A percentile compares a stretch with the other conserved stretches of the same genome.
Conservation (phyloP, 2,113 vertebrate species). For the Stigmatopora argus region DNA sequence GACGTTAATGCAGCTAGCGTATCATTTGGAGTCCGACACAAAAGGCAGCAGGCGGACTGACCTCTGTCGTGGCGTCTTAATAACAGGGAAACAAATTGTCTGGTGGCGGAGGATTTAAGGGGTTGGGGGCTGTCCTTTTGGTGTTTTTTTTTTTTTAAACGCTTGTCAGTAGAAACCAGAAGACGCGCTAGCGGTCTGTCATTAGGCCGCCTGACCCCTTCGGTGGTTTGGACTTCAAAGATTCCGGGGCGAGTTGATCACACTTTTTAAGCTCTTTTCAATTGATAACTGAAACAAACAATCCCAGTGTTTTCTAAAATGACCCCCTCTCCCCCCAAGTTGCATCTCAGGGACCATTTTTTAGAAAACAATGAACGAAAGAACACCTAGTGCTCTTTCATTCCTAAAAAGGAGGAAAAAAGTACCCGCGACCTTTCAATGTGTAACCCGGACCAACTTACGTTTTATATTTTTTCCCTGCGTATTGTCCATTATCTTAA, state of each 20-base stretch:
- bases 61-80: slow-evolving; percentile 49
- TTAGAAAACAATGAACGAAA: too few relatives aligned
- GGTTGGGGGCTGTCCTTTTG: slow-evolving; percentile 21
- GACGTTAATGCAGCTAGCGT: slow-evolving; percentile 15
- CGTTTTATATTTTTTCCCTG: not conserved
- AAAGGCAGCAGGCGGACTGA: slow-evolving; percentile 45
- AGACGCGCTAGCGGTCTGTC: slow-evolving; percentile 25
- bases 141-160: not conserved
- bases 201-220: slow-evolving; percentile 29
- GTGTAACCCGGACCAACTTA: not conserved
- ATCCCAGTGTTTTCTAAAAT: too few relatives aligned
- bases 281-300: too few relatives aligned
- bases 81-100: slow-evolving; percentile 52
- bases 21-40: slow-evolving; percentile 32
- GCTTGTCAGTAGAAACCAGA: slow-evolving; percentile 24
- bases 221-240: slow-evolving; percentile 23
- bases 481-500: not conserved
- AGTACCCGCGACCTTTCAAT: not conserved
- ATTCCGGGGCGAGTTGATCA: slow-evolving; percentile 16
- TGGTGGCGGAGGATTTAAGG: not conserved
- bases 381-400: too few relatives aligned
- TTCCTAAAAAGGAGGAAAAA: too few relatives aligned
- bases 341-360: not conserved
- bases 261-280: too few relatives aligned
- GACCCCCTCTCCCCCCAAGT: too few relatives aligned